These are phyloP conservation scores for Tetragnatha montana DNA, from an alignment of 2,888 invertebrate species.

Conservation along the genomic window DNA sequence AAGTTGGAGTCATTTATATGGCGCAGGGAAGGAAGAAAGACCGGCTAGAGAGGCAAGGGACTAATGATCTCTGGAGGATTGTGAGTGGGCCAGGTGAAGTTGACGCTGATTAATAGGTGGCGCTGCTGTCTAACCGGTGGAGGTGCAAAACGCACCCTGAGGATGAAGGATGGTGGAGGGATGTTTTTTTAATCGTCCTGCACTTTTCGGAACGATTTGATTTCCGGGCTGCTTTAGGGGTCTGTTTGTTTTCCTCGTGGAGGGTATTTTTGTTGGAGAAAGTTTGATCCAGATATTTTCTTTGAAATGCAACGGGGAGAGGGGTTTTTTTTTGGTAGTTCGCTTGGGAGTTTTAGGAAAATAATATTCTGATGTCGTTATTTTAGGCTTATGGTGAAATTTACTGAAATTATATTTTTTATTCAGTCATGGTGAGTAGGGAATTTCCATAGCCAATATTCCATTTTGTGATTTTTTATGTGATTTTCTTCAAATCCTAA, in stretches of 20 bases:
- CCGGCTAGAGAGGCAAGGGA: conserved; percentile 37
- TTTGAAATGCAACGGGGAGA: neutral
- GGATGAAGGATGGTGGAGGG: conserved; percentile 44
- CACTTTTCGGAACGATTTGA: conserved; percentile 23
- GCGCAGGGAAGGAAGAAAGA: conserved; percentile 40
- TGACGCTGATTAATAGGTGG: conserved; percentile 68
- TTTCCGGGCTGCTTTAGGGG: conserved; percentile 16
- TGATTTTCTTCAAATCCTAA: too few relatives aligned
- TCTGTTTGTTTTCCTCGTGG: neutral
- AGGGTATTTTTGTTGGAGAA: conserved; percentile 18
- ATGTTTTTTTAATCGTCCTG: conserved; percentile 65
- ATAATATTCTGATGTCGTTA: too few relatives aligned
- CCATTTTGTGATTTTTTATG: too few relatives aligned
- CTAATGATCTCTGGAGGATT: conserved; percentile 69
- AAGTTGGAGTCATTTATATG: conserved; percentile 68
- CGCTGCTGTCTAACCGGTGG: conserved; percentile 50
- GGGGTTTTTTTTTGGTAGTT: neutral
- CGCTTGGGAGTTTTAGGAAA: neutral
- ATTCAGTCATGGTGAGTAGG: too few relatives aligned
- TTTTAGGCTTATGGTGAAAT: too few relatives aligned
- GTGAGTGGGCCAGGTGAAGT: conserved; percentile 65
- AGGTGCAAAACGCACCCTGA: conserved; percentile 58
- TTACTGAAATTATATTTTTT: too few relatives aligned
- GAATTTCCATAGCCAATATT: too few relatives aligned
- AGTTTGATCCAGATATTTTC: neutral